A percentile compares a stretch with the other conserved stretches of the same genome.
Conservation (phyloP, 53 echinoderm and acorn worm species). For the Holothuria scabra region DNA sequence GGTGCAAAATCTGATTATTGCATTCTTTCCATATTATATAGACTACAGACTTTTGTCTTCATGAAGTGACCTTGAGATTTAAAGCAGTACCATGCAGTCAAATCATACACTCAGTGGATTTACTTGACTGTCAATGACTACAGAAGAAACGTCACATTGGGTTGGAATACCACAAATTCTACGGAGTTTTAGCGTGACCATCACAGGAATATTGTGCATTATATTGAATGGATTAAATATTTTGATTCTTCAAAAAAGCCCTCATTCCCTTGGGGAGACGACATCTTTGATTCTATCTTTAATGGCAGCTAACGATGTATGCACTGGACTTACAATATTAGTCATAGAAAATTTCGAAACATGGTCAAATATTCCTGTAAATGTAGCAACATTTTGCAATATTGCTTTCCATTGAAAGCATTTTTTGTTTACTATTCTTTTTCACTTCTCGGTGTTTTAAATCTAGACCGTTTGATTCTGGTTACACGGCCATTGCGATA, state of each 20-base stretch:
- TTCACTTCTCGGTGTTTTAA: constrained; percentile 8
- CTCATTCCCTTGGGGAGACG: constrained; percentile 31
- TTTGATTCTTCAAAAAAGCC: constrained; percentile 2
- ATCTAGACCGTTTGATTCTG: constrained; percentile 31
- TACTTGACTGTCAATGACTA: background rate
- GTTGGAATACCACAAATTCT: constrained; percentile 14
- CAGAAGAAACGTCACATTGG: background rate
- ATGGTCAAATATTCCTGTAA: constrained; percentile 5
- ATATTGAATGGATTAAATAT: constrained; percentile 9
- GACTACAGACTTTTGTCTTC: too few species aligned
- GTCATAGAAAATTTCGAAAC: constrained; percentile 19
- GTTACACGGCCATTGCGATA: constrained; percentile 22
- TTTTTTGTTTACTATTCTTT: constrained; percentile 28
- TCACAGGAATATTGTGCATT: constrained; percentile 31
- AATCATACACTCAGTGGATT: too few species aligned
- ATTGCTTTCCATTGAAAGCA: constrained; percentile 30
- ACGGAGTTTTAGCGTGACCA: background rate
- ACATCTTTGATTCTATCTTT: constrained; percentile 22
- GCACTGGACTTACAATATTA: constrained; percentile 4
- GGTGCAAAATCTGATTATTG: too few species aligned
- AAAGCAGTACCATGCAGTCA: too few species aligned
- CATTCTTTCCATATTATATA: too few species aligned
- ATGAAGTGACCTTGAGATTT: too few species aligned
- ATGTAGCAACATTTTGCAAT: constrained; percentile 5
- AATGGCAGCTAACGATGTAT: constrained; percentile 24